These are phyloP conservation scores for Pseudomyrmex sp. DNA, from an alignment of 1,140 invertebrate genomes.

Conservation along the genomic window DNA sequence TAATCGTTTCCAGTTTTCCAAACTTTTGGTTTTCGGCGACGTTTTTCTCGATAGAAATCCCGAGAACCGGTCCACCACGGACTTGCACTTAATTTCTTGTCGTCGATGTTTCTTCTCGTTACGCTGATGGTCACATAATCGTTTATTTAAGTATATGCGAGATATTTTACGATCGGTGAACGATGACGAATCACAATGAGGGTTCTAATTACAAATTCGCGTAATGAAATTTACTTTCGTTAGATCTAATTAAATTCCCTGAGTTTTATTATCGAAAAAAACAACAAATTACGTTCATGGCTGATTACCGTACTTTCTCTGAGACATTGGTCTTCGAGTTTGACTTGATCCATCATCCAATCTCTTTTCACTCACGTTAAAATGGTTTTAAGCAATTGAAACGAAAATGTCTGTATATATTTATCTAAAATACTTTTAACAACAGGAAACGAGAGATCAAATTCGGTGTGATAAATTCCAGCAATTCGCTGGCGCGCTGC, in stretches of 20 bases:
- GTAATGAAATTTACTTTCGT: background rate
- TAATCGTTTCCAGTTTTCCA: background rate
- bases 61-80: background rate
- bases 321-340: background rate
- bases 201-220: slow-evolving; percentile 10
- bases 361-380: slow-evolving; percentile 13
- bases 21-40: background rate
- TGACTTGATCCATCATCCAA: slow-evolving; percentile 6
- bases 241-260: slow-evolving; percentile 4
- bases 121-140: background rate
- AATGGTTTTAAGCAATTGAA: background rate
- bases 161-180: background rate
- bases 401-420: slow-evolving; percentile 9
- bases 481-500: background rate
- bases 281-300: background rate
- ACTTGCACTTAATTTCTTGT: slow-evolving; percentile 19
- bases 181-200: background rate
- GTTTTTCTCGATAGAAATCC: background rate
- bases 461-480: slow-evolving; percentile 25
- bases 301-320: slow-evolving; percentile 10
- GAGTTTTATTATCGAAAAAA: background rate
- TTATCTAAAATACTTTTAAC: slow-evolving; percentile 8
- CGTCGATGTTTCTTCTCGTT: background rate
- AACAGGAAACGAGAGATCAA: slow-evolving; percentile 11
- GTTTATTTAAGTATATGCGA: slow-evolving; percentile 8